phyloP scores from a whole-genome alignment of 2,113 vertebrate species.

The Thalassoma bifasciatum region DNA sequence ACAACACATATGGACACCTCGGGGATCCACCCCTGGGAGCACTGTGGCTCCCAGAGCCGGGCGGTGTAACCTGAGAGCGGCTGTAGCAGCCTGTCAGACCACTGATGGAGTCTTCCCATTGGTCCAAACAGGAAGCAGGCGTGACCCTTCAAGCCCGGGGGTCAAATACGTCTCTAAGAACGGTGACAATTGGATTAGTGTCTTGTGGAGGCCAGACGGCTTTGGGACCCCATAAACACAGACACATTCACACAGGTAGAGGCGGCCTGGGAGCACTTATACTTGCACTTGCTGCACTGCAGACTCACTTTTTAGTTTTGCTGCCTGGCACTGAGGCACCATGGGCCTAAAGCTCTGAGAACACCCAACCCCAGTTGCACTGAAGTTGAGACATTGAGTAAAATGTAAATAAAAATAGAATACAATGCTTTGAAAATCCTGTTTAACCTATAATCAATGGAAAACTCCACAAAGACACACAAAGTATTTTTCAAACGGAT shows the following conservation, averaged over 20 bases:
- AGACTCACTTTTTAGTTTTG: background rate
- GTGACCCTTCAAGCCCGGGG: slow-evolving; percentile 58
- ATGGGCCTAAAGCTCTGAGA: too few relatives aligned
- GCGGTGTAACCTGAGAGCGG: slow-evolving; percentile 66
- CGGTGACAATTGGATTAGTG: slow-evolving; percentile 76
- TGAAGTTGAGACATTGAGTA: too few relatives aligned
- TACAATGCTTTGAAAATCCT: too few relatives aligned
- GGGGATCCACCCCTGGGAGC: slow-evolving; percentile 36
- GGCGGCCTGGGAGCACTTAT: slow-evolving; percentile 22
- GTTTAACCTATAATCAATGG: too few relatives aligned
- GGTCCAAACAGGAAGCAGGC: slow-evolving; percentile 69
- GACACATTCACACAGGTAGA: slow-evolving; percentile 45
- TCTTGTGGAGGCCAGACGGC: slow-evolving; percentile 65
- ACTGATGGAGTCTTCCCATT: slow-evolving; percentile 59
- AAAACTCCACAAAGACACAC: too few relatives aligned
- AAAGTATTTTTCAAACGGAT: too few relatives aligned
- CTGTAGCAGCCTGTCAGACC: slow-evolving; percentile 65
- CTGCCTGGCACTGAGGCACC: slow-evolving; percentile 3
- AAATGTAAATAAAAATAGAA: too few relatives aligned
- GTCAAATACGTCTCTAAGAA: slow-evolving; percentile 62
- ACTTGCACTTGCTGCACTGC: slow-evolving; percentile 17
- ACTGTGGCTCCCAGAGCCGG: slow-evolving; percentile 34
- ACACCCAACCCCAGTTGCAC: too few relatives aligned
- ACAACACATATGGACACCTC: slow-evolving; percentile 71
- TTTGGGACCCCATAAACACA: slow-evolving; percentile 42